Evolutionary conservation across 2,888 invertebrate species (phyloP).

Genomic region (Spodoptera littoralis): DNA sequence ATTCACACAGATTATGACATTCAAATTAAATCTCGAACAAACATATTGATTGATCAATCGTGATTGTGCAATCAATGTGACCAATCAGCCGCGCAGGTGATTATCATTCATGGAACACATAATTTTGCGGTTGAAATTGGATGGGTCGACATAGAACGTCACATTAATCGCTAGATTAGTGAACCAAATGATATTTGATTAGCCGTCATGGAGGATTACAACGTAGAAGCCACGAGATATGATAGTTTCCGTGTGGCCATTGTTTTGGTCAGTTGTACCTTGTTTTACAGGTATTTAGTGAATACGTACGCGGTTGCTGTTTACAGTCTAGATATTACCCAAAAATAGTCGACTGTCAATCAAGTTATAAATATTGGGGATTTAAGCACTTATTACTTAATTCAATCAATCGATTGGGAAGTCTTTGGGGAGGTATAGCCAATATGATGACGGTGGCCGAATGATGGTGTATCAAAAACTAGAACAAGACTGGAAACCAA

Average conservation of each 20-base stretch:
- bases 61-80: conserved; percentile 66
- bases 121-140: conserved; percentile 75
- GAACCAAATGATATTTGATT: conserved; percentile 72
- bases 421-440: too few relatives aligned
- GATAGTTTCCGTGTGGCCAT: conserved; percentile 28
- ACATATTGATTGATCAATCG: conserved; percentile 54
- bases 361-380: too few relatives aligned
- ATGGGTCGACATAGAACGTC: conserved; percentile 64
- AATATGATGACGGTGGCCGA: too few relatives aligned
- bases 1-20: conserved; percentile 50
- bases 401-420: too few relatives aligned
- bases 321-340: not conserved
- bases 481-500: too few relatives aligned
- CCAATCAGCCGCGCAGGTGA: conserved; percentile 71
- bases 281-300: not conserved
- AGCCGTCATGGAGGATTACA: conserved; percentile 60
- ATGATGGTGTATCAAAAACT: too few relatives aligned
- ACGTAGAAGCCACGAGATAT: conserved; percentile 33
- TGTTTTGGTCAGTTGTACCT: conserved; percentile 29
- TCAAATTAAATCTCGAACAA: conserved; percentile 58
- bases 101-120: conserved; percentile 76
- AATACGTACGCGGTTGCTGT: not conserved
- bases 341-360: not conserved
- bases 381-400: too few relatives aligned
- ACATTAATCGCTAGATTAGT: conserved; percentile 74